Base-by-base conservation (phyloP, 2,888 invertebrate species). In the Camptogramma bilineatum region DNA sequence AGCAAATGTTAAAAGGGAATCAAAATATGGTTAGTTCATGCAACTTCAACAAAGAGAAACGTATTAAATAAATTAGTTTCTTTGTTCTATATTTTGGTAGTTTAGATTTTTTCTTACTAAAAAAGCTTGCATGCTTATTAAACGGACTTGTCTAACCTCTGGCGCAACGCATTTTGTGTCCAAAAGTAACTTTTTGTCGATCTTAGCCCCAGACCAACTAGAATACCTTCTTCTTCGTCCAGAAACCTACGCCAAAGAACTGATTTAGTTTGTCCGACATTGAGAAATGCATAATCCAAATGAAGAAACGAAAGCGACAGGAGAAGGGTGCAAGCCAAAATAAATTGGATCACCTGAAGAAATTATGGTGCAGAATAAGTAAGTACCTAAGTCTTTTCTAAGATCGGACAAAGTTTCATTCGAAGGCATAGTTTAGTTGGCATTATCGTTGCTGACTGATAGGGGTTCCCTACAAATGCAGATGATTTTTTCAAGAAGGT, bases 171-270 rank as follows among this genome's bases (percentile, higher is more conserved):
- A 95, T 93, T 94, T 95, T 94, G 48, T 48, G 18, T 60, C 34
- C 18, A 31, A 39, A n/a, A 87, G 88, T 17, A 93, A 95, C 95
- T 96, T 94, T 81, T 96, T 96, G 86, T 97, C 96, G 76, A 96
- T 95, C 88, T 96, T 95, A 50, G 96, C 93, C 3, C 55, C 64
- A 52, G 56, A 56, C 64, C 64, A 64, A 56, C 56, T 60, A n/a
- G 19, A 47, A 60, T 44, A 60, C 39, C 59, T 55, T 52, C 55
- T 60, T 60, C 60, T 60, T 24, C 47, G 55, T 28, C 95, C 94
- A 0, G 96, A 96, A 50, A 94, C 91, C 85, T 65, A 58, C 52
- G 59, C 44, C 34, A 65, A 62, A 58, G 16, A 53, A 61, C 21
- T 24, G 28, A 50, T 57, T 60, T 31, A 64, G 47, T 52, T 44